Base-by-base conservation (phyloP, 2,888 invertebrate species). In the Polydrusus cervinus region DNA sequence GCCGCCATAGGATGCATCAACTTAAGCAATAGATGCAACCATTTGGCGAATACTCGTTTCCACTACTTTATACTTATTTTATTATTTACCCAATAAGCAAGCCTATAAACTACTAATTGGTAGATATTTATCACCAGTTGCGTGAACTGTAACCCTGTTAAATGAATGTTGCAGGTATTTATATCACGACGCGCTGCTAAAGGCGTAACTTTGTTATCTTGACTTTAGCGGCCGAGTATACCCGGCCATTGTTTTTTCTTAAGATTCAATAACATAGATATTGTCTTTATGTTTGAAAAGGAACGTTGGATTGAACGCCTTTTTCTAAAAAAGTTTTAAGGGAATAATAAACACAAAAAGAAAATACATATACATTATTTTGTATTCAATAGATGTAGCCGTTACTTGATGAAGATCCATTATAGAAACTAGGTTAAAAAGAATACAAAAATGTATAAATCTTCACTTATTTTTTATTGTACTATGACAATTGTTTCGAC, bases 81-180 rank as follows among this genome's bases (percentile, higher is more conserved):
- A 82, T 83, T 82, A 82, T 82, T 83, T 82, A 82, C 79, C 76
- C 81, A 78, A 79, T 79, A 80, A 82, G 79, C 79, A 79, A 82
- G 83, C 81, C 83, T 81, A 84, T 85, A 85, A 85, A 85, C 83
- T 82, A 84, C 84, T 85, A 85, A 85, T 85, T 85, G 85, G 85
- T 83, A 84, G 85, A 85, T 85, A 84, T 85, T 84, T 85, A 85
- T 85, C 85, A 77, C 16, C 79, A 80, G 81, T 83, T 84, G 84
- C 84, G 84, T 85, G 85, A 85, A 85, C 84, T 85, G 84, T 83
- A 85, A 84, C 83, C 85, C 80, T 79, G 78, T 76, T 80, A 80
- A 82, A 82, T 80, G 81, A 82, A 84, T 82, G 82, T 82, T 81
- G 60, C 73, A 66, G 61, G 82, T 81, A 82, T 83, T 84, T 84